Evolutionary conservation across 2,113 vertebrate species (phyloP).

Genomic region (Oncorhynchus masou): DNA sequence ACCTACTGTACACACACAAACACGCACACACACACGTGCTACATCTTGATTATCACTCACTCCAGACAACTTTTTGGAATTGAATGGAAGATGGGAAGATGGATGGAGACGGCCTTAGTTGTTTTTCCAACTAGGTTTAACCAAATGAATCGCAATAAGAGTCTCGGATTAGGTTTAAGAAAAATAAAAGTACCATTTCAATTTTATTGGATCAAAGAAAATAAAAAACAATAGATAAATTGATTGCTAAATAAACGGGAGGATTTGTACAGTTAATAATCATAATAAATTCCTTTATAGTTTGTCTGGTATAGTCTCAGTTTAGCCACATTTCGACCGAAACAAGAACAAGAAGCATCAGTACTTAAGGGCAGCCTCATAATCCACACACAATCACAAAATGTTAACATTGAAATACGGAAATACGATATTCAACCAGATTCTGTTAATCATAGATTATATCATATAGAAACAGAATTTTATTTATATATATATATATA

Average conservation of each 20-base stretch:
- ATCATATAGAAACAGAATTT: constrained; percentile 81
- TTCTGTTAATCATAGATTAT: constrained; percentile 82
- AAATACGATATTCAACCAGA: constrained; percentile 85
- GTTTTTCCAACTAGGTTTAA: constrained; percentile 14
- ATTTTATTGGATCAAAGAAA: constrained; percentile 93
- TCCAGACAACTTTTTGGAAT: constrained; percentile 4
- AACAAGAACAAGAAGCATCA: constrained; percentile 88
- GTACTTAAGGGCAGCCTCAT: constrained; percentile 87
- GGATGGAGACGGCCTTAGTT: constrained; percentile 19
- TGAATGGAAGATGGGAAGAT: constrained; percentile 13
- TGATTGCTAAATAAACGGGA: constrained; percentile 55
- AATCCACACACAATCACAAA: constrained; percentile 94
- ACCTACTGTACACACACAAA: constrained; percentile 6
- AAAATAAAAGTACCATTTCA: constrained; percentile 93
- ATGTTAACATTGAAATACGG: constrained; percentile 92
- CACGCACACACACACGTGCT: neutral
- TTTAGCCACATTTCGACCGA: constrained; percentile 85
- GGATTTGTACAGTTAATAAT: constrained; percentile 76
- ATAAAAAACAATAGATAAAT: constrained; percentile 79
- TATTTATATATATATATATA: too few relatives aligned
- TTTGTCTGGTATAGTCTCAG: constrained; percentile 73
- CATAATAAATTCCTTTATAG: constrained; percentile 80
- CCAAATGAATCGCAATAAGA: constrained; percentile 49
- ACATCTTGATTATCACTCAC: too few relatives aligned
- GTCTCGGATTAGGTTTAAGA: constrained; percentile 80